Evolutionary conservation across 2,797 vertebrate species (phyloP).

Genomic region (Poliocrania exsul): DNA sequence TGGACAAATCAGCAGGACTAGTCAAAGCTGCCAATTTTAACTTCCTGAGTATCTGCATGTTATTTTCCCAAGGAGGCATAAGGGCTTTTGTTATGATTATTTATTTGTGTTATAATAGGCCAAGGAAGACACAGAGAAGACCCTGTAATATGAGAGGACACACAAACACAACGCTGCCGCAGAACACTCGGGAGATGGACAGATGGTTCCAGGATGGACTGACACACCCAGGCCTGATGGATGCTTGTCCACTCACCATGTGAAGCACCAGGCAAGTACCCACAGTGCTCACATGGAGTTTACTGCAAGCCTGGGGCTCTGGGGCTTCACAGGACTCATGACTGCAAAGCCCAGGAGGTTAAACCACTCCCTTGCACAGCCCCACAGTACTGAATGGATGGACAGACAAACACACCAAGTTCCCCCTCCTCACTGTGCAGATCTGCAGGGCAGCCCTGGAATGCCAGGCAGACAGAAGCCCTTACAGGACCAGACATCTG

Average conservation of each 20-base stretch:
- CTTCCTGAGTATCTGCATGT: conserved; percentile 60
- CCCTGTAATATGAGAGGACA: conserved; percentile 30
- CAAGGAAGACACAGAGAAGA: not conserved
- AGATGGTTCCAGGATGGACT: not conserved
- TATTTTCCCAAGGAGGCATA: conserved; percentile 57
- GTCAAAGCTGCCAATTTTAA: conserved; percentile 56
- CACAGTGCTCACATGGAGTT: accelerated
- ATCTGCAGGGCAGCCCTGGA: accelerated
- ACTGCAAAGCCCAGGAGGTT: not conserved
- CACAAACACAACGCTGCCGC: not conserved
- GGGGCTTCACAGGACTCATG: accelerated
- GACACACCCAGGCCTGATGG: not conserved
- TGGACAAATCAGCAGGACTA: conserved; percentile 31
- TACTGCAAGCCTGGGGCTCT: not conserved
- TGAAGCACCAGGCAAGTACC: not conserved
- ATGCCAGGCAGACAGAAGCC: not conserved
- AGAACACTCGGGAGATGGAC: accelerated
- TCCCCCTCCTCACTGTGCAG: not conserved
- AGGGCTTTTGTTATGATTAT: conserved; percentile 47
- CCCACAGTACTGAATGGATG: not conserved
- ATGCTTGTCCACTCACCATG: not conserved
- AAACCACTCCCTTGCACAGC: not conserved
- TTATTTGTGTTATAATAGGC: conserved; percentile 44
- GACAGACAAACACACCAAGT: not conserved
- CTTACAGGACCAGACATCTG: not conserved